These are phyloP conservation scores for Yasuhikotakia modesta DNA, from an alignment of 2,797 vertebrate species.

Conservation along the genomic window DNA sequence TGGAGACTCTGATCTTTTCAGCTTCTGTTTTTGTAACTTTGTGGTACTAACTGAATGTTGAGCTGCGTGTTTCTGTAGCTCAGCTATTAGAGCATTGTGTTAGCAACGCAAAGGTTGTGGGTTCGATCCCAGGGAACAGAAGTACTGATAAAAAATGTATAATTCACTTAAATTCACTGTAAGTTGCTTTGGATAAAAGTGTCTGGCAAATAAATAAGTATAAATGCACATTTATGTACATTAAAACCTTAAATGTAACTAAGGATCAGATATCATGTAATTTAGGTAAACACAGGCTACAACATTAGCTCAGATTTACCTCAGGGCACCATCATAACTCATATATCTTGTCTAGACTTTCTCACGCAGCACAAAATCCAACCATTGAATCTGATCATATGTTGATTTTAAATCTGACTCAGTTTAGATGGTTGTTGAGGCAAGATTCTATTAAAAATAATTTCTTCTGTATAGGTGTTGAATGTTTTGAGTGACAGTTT, in stretches of 20 bases:
- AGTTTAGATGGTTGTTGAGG: neutral
- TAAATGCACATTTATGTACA: too few species aligned
- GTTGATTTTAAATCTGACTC: neutral
- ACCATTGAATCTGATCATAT: neutral
- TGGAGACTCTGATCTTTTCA: conserved; percentile 27
- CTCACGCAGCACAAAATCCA: neutral
- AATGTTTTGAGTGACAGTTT: neutral
- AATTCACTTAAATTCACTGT: too few species aligned
- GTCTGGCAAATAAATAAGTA: too few species aligned
- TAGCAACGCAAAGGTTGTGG: too few species aligned
- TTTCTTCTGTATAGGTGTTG: too few species aligned
- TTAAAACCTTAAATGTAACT: too few species aligned
- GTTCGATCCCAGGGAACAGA: too few species aligned
- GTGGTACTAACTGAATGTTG: too few species aligned
- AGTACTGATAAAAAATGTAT: too few species aligned
- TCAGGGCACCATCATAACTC: conserved; percentile 32
- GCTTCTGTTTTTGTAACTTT: conserved; percentile 5
- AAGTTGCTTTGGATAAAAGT: too few species aligned
- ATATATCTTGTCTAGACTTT: conserved; percentile 34
- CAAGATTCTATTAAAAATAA: neutral
- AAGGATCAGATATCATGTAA: conserved; percentile 32
- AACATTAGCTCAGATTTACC: conserved; percentile 32
- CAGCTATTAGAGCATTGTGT: too few species aligned
- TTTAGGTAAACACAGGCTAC: conserved; percentile 41
- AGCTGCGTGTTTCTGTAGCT: too few species aligned